A percentile compares a stretch with the other conserved stretches of the same genome.
phyloP scores from a whole-genome alignment of 2,888 invertebrate genomes.

The Thecophora atra region DNA sequence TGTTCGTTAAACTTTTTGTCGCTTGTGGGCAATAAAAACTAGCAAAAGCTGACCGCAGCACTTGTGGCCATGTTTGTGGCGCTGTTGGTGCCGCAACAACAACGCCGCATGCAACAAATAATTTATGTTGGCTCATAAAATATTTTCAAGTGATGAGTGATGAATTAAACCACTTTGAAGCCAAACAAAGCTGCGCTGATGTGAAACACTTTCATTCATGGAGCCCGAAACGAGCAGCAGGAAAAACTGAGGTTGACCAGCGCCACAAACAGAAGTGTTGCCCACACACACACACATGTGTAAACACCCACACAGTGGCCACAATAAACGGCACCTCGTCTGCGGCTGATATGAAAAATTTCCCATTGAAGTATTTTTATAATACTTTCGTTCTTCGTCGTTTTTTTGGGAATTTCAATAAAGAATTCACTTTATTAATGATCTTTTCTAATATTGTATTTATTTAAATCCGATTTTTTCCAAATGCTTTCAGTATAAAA shows the following conservation, averaged over 20 bases:
- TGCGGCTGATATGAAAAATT: conserved; percentile 30
- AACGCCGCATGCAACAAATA: not conserved
- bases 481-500: no score
- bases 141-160: conserved; percentile 38
- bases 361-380: not conserved
- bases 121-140: conserved; percentile 14
- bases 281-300: not conserved
- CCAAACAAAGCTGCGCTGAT: not conserved
- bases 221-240: no score
- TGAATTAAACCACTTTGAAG: conserved; percentile 33
- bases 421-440: no score
- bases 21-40: conserved; percentile 33
- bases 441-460: no score
- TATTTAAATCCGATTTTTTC: no score
- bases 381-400: no score
- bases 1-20: conserved; percentile 20
- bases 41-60: conserved; percentile 21
- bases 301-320: not conserved
- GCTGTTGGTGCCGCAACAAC: not conserved
- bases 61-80: conserved; percentile 6
- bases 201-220: conserved; percentile 10
- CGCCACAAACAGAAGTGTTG: conserved; percentile 14
- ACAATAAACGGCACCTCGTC: conserved; percentile 14
- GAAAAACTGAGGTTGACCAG: conserved; percentile 24
- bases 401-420: no score